Conservation (phyloP, 2,888 invertebrate genomes). For the Temnothorax rugatulus region DNA sequence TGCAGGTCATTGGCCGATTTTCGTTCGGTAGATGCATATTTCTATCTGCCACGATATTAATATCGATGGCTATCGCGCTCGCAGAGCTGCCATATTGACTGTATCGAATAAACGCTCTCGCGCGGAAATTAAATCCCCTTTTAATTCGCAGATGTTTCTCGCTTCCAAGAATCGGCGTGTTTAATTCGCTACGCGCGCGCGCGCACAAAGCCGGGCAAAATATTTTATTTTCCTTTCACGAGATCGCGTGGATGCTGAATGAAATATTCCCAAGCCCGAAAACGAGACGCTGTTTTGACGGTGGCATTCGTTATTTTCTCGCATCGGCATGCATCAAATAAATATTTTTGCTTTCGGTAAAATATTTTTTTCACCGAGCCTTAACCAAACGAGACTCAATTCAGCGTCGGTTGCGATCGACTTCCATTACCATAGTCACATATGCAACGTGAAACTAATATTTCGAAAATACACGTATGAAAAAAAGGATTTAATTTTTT, state of each 20-base stretch:
- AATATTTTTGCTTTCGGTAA: slow-evolving; percentile 46
- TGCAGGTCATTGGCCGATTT: slow-evolving; percentile 28
- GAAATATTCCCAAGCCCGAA: slow-evolving; percentile 45
- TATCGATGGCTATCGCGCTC: slow-evolving; percentile 39
- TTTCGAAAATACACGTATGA: background rate
- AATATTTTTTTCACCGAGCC: slow-evolving; percentile 37
- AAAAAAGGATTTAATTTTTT: background rate
- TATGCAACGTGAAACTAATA: background rate
- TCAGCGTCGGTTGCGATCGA: background rate
- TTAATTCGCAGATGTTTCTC: slow-evolving; percentile 53
- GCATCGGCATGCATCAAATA: slow-evolving; percentile 40
- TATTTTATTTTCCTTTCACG: slow-evolving; percentile 45
- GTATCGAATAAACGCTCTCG: slow-evolving; percentile 46
- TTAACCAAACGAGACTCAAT: slow-evolving; percentile 34
- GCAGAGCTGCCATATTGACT: slow-evolving; percentile 42
- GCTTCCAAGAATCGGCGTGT: slow-evolving; percentile 45
- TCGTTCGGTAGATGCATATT: slow-evolving; percentile 19
- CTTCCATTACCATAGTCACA: slow-evolving; percentile 28
- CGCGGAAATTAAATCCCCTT: slow-evolving; percentile 50
- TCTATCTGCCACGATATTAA: slow-evolving; percentile 38
- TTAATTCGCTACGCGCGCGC: slow-evolving; percentile 30
- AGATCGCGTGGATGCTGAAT: background rate
- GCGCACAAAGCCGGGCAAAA: background rate
- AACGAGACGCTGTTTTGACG: slow-evolving; percentile 41
- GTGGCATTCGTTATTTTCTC: slow-evolving; percentile 17